phyloP scores from a whole-genome alignment of 2,113 vertebrate genomes.

The Todiramphus chloris region DNA sequence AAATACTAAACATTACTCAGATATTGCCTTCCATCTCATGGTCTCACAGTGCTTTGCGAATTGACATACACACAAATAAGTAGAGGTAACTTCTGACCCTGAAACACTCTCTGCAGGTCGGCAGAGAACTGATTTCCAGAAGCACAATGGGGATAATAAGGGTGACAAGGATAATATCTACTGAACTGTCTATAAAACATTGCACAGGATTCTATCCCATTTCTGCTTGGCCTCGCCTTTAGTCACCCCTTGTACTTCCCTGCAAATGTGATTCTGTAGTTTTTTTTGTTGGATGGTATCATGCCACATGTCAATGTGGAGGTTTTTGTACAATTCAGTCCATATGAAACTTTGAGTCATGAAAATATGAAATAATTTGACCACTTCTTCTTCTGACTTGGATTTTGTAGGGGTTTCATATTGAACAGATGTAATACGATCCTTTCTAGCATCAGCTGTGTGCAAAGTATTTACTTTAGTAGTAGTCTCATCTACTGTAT shows the following conservation, averaged over 20 bases:
- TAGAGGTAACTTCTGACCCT: background rate
- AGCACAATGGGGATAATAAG: rapidly evolving
- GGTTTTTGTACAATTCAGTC: background rate
- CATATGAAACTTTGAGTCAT: background rate
- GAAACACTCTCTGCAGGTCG: background rate
- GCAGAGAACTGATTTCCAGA: background rate
- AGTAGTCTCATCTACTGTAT: background rate
- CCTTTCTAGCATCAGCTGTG: background rate
- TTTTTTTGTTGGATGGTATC: background rate
- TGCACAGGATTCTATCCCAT: background rate
- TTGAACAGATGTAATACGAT: background rate
- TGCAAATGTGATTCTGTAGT: background rate
- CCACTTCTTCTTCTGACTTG: background rate
- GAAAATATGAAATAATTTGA: background rate
- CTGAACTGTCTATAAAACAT: background rate
- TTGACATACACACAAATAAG: background rate
- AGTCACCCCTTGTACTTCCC: background rate
- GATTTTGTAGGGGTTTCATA: background rate
- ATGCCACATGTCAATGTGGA: background rate
- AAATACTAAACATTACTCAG: background rate
- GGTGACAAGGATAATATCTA: background rate
- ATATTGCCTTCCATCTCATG: background rate
- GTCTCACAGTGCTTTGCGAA: background rate
- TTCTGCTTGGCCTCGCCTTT: background rate
- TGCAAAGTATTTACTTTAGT: background rate